Evolutionary conservation across 2,797 vertebrate genomes (phyloP), one percentile per base, ranked within the genome.

Genomic region (Pelochelys cantorii): DNA sequence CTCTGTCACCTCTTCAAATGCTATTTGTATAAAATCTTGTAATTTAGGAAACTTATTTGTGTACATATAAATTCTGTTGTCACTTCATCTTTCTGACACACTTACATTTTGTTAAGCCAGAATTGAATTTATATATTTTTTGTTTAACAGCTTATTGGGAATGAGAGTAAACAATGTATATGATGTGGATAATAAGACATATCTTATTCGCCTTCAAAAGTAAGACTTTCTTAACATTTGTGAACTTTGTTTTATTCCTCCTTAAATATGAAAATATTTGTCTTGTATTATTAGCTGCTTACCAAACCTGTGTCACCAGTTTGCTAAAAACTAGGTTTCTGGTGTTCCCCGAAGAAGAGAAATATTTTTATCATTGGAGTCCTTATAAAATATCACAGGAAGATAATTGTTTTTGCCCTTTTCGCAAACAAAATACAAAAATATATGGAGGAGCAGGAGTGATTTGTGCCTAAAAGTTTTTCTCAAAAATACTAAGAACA

Each of bases 91-190:
- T 89, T 60, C 54, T 84, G 54, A 77, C 53, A 59, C 12, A 34
- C n/a, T 12, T 8, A n/a, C n/a, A n/a, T n/a, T n/a, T n/a, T n/a
- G n/a, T n/a, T n/a, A n/a, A n/a, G n/a, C n/a, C n/a, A n/a, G n/a
- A n/a, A n/a, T n/a, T n/a, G n/a, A n/a, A n/a, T n/a, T n/a, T n/a
- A n/a, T n/a, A n/a, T n/a, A 83, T 83, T 89, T 95, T 97, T 92
- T 84, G 85, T 95, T 93, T 79, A 89, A 14, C 98, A 99, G 99
- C 96, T 98, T 99, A 93, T 84, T 99, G 93, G 99, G 99, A 62
- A 99, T 99, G 99, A 98, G 99, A 97, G 99, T 99, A 48, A 98
- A 99, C 98, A 99, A 99, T 90, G 98, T 99, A 74, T 99, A 99
- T 55, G 99, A 99, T 97, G 99, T 99, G 97, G 99, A 99, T 97